Conservation (phyloP, 2,113 vertebrate species). For the Rhegmatorhina hoffmannsi region DNA sequence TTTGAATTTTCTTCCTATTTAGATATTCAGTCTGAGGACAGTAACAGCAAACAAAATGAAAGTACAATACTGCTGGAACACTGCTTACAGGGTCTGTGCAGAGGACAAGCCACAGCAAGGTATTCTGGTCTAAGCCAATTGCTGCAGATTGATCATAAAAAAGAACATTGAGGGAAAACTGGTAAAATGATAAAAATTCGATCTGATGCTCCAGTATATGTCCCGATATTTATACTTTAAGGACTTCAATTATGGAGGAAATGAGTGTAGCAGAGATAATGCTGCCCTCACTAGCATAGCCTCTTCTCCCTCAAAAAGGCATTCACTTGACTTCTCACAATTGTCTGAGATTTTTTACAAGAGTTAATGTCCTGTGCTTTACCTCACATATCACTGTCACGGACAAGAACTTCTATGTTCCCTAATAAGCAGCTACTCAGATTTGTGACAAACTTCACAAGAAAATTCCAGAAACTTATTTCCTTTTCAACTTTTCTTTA, state of each 20-base stretch:
- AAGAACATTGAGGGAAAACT: not conserved
- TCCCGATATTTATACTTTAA: not conserved
- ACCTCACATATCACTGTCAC: not conserved
- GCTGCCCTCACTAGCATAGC: not conserved
- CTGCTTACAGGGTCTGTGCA: not conserved
- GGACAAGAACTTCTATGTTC: not conserved
- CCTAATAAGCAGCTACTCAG: not conserved
- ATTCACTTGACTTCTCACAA: not conserved
- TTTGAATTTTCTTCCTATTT: not conserved
- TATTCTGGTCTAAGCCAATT: not conserved
- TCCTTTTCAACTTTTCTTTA: not conserved
- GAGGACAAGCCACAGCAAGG: not conserved
- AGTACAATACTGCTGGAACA: not conserved
- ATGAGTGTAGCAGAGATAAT: not conserved
- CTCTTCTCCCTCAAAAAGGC: not conserved
- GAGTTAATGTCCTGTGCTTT: not conserved
- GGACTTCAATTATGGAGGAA: slow-evolving; percentile 12
- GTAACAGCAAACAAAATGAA: not conserved
- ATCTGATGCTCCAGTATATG: not conserved
- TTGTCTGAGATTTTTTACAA: not conserved
- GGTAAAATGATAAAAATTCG: slow-evolving; percentile 26
- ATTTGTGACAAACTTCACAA: not conserved
- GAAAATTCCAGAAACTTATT: not conserved
- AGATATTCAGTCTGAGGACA: not conserved
- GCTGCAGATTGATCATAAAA: not conserved